Conservation (phyloP, 2,797 vertebrate species). For the Pipistrellus nathusii region DNA sequence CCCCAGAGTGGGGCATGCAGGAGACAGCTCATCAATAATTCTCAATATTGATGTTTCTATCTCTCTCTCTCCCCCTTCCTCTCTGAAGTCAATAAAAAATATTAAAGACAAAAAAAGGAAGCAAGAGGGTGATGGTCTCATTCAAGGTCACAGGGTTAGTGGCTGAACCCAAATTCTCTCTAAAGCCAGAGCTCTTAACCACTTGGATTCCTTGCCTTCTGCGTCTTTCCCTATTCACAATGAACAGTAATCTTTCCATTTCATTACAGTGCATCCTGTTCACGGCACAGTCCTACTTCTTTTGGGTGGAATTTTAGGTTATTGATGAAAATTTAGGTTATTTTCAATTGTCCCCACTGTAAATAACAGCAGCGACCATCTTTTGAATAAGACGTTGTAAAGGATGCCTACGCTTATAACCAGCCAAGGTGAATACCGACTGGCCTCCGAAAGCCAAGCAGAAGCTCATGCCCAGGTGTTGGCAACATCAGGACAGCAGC, state of each 20-base stretch:
- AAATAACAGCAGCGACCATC: neutral
- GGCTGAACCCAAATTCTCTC: neutral
- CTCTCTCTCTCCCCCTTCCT: no score
- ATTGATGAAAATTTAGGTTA: neutral
- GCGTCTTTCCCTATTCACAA: neutral
- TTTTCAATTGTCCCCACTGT: neutral
- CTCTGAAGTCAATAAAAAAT: no score
- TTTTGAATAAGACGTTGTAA: neutral
- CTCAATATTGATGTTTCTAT: no score
- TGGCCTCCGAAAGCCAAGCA: neutral
- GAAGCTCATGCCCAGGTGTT: neutral
- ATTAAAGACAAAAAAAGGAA: neutral
- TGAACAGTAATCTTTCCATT: neutral
- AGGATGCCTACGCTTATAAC: accelerated
- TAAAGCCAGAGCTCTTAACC: neutral
- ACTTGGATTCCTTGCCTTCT: neutral
- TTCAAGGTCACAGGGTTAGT: neutral
- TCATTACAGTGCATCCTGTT: neutral
- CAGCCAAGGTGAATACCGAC: accelerated
- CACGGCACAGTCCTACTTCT: neutral
- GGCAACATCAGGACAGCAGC: accelerated
- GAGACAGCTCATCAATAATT: no score
- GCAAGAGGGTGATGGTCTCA: no score
- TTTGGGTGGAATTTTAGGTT: neutral
- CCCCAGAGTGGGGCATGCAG: no score